These are phyloP conservation scores for Darevskia mixta DNA, from an alignment of 2,797 vertebrate genomes.

Conservation along the genomic window DNA sequence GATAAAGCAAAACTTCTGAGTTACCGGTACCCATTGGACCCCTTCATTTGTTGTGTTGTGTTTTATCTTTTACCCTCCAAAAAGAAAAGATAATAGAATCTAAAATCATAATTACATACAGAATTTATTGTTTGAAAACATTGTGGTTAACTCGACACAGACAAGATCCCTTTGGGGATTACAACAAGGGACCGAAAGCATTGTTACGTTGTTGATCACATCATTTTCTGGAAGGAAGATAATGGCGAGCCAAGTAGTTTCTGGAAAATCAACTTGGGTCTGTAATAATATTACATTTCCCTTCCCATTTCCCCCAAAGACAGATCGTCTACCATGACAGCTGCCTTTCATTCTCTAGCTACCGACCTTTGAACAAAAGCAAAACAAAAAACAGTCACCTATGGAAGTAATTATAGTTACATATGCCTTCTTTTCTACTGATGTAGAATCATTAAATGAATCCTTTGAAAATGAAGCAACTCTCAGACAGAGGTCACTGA, in stretches of 20 bases:
- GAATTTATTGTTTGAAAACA: slow-evolving; percentile 15
- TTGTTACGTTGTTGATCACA: slow-evolving; percentile 21
- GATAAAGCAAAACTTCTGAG: too few relatives aligned
- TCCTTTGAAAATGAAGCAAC: slow-evolving; percentile 33
- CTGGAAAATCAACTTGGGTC: slow-evolving; percentile 16
- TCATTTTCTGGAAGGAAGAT: slow-evolving; percentile 60
- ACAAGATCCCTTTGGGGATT: neutral
- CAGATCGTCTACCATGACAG: neutral
- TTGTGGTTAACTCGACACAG: too few relatives aligned
- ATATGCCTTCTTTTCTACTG: slow-evolving; percentile 2
- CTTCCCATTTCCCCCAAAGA: slow-evolving; percentile 22
- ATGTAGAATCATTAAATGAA: slow-evolving; percentile 10
- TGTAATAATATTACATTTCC: slow-evolving; percentile 31
- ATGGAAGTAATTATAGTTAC: slow-evolving; percentile 28
- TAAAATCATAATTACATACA: neutral
- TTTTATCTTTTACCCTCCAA: too few relatives aligned
- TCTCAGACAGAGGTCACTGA: slow-evolving; percentile 19
- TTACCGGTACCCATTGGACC: too few relatives aligned
- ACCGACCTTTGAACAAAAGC: slow-evolving; percentile 3
- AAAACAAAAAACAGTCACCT: slow-evolving; percentile 25
- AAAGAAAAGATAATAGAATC: too few relatives aligned
- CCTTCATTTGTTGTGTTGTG: too few relatives aligned
- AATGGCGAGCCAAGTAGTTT: slow-evolving; percentile 45
- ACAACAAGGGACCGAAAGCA: neutral
- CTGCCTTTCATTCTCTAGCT: slow-evolving; percentile 39